Evolutionary conservation across 92 coral and sea anemone species (phyloP), one percentile per base, ranked within the genome.

Genomic region (Paragorgia papillata): DNA sequence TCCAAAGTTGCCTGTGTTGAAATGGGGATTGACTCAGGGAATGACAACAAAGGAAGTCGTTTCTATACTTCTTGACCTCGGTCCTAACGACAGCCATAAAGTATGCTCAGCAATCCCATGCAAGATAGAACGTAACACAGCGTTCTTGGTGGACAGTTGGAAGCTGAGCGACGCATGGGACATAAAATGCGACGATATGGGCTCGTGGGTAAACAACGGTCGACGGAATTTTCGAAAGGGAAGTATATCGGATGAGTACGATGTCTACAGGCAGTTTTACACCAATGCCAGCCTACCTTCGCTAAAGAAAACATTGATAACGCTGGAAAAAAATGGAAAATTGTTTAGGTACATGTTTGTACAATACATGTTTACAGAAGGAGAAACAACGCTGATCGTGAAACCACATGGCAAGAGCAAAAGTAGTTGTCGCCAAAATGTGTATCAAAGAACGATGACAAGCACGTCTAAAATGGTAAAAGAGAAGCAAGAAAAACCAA

Each of bases 311-410:
- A 43, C 65, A 0, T 31, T 79, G 26, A 76, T 54, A 53, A 55
- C 54, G 31, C 12, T 22, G 31, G 31, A 79, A 17, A 32, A 24
- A 31, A 66, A 79, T 8, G 46, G 46, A 43, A 66, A 55, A 19
- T 53, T 28, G 27, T 26, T 32, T 5, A 40, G 50, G 46, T 66
- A 43, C 39, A 74, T 31, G 7, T 64, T 75, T 25, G 86, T 83
- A 58, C 86, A 83, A 31, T 83, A 83, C 32, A 31, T 75, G 0
- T 83, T 83, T 39, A 64, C 77, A 27, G 80, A 83, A 57, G 71
- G 82, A 15, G 86, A 83, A 51, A 64, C 49, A 58, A 17, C 24
- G 25, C 82, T 83, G 5, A 3, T 4, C 14, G 58, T 65, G 32
- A 75, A 65, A 54, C 48, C 82, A 3, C 86, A 83, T 32, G 82